Evolutionary conservation across 2,888 invertebrate species (phyloP).

Genomic region (Acleris sparsana): DNA sequence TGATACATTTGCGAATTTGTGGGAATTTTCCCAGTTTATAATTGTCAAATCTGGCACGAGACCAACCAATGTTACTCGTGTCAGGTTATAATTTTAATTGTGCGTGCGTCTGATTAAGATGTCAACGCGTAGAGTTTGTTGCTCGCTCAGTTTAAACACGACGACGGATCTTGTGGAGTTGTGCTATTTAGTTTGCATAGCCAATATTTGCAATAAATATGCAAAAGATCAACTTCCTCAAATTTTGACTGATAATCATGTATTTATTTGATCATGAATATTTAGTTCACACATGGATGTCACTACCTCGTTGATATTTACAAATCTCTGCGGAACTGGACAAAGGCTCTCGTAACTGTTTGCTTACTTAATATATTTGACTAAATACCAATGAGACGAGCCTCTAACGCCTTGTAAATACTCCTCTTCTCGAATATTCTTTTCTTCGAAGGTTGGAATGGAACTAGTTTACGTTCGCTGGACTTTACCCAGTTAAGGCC

Average conservation of each 20-base stretch:
- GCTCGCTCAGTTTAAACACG: no score
- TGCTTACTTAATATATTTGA: constrained; percentile 35
- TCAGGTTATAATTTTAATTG: background rate
- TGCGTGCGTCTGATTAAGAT: no score
- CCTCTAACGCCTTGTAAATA: constrained; percentile 32
- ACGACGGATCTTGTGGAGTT: no score
- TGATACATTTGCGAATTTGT: background rate
- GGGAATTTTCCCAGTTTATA: background rate
- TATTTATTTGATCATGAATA: constrained; percentile 27
- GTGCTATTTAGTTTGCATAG: background rate
- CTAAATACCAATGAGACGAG: constrained; percentile 36
- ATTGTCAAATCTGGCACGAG: background rate
- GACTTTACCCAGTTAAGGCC: constrained; percentile 39
- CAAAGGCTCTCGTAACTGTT: constrained; percentile 21
- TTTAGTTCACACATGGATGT: constrained; percentile 35
- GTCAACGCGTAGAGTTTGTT: no score
- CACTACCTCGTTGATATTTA: constrained; percentile 33
- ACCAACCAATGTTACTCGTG: constrained; percentile 1
- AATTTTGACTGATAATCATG: constrained; percentile 16
- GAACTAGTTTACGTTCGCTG: constrained; percentile 25
- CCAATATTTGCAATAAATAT: constrained; percentile 17
- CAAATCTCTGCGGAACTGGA: constrained; percentile 35
- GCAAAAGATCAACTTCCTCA: constrained; percentile 17
- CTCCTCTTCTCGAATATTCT: constrained; percentile 32
- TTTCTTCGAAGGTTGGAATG: constrained; percentile 15